These are phyloP conservation scores for Conomelus anceps DNA, from an alignment of 2,888 invertebrate species.

Conservation along the genomic window DNA sequence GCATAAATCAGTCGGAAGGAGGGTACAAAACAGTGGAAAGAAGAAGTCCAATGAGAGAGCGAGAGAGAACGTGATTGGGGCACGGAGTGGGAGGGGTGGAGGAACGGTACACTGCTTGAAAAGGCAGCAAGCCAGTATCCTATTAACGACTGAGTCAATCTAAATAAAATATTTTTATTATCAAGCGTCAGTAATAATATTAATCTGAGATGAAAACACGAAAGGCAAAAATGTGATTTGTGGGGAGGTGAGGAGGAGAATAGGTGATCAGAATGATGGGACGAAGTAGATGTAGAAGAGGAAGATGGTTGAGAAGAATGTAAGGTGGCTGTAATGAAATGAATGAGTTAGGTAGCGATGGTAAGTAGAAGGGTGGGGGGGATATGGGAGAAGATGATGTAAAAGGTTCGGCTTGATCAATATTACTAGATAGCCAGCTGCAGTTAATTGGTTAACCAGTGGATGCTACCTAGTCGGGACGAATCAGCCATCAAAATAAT, in stretches of 20 bases:
- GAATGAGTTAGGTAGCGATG: no score
- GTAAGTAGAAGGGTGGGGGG: background rate
- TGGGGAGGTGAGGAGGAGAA: background rate
- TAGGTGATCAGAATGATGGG: background rate
- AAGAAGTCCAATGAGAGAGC: background rate
- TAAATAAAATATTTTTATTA: constrained; percentile 4
- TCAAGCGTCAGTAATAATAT: constrained; percentile 2
- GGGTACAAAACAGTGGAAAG: background rate
- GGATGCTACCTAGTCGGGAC: background rate
- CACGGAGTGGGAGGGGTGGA: no score
- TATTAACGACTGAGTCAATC: background rate
- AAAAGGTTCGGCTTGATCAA: constrained; percentile 1
- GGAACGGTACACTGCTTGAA: background rate
- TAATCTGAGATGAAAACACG: background rate
- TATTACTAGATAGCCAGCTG: constrained; percentile 5
- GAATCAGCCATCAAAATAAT: background rate
- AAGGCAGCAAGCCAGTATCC: background rate
- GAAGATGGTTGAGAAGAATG: no score
- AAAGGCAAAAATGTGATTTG: background rate
- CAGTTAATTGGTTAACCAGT: constrained; percentile 4
- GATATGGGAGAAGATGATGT: background rate
- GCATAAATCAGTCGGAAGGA: background rate
- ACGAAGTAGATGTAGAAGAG: no score
- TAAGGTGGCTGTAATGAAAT: background rate
- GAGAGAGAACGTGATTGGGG: no score